These are phyloP conservation scores for Mastacembelus armatus DNA, from an alignment of 2,797 vertebrate genomes.

Conservation along the genomic window DNA sequence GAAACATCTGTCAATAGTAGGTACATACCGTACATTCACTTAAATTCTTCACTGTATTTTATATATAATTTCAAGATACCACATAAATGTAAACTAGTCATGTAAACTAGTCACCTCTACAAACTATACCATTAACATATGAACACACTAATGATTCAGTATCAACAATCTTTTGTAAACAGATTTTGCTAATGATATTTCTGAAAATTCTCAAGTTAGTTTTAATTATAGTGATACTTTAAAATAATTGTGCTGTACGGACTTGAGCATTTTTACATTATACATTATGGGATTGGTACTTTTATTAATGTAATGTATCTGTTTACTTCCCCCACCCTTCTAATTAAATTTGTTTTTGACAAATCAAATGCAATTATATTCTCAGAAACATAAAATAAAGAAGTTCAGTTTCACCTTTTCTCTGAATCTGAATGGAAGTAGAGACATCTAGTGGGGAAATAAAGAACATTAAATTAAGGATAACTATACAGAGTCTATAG, in stretches of 20 bases:
- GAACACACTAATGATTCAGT: background rate
- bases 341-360: background rate
- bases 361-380: background rate
- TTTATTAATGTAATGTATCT: background rate
- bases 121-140: background rate
- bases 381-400: background rate
- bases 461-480: conserved; percentile 27
- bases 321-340: background rate
- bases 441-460: conserved; percentile 81
- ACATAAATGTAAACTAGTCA: no score
- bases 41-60: no score
- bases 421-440: conserved; percentile 80
- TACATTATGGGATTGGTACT: background rate
- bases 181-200: background rate
- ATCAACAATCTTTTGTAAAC: background rate
- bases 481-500: background rate
- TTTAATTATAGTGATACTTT: no score
- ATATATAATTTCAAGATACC: no score
- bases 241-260: no score
- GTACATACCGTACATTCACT: no score
- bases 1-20: no score
- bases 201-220: no score
- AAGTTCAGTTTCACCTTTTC: conserved; percentile 75
- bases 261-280: no score
- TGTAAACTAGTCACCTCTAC: no score